Conservation (phyloP, 2,888 invertebrate genomes). For the Limnephilus auricula region DNA sequence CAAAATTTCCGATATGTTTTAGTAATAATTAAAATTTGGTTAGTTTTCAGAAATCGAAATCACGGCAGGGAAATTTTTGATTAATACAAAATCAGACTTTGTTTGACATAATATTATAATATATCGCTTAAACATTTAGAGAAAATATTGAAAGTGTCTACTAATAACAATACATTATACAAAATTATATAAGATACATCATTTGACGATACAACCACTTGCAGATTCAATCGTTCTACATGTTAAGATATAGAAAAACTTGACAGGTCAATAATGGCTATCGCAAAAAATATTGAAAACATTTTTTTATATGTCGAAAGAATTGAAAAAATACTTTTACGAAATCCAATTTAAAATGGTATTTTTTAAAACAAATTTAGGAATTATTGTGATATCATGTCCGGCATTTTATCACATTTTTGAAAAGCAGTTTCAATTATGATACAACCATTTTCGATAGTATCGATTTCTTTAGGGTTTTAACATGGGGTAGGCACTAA, state of each 20-base stretch:
- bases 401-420: neutral
- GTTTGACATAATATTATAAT: neutral
- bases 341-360: neutral
- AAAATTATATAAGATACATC: neutral
- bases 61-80: constrained; percentile 4
- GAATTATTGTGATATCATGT: neutral
- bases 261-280: neutral
- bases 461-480: neutral
- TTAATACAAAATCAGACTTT: constrained; percentile 39
- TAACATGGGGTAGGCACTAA: neutral
- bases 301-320: neutral
- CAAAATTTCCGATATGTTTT: constrained; percentile 32
- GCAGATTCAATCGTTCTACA: neutral
- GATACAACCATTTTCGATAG: neutral
- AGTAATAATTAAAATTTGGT: constrained; percentile 2
- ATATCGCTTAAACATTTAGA: neutral
- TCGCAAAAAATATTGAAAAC: too few species aligned
- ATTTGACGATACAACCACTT: neutral
- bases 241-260: neutral
- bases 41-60: neutral
- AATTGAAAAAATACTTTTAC: too few species aligned
- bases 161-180: neutral
- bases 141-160: neutral
- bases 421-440: neutral
- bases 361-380: too few species aligned